These are phyloP conservation scores for Pygoscelis adeliae DNA, from an alignment of 2,113 vertebrate genomes.

Conservation along the genomic window DNA sequence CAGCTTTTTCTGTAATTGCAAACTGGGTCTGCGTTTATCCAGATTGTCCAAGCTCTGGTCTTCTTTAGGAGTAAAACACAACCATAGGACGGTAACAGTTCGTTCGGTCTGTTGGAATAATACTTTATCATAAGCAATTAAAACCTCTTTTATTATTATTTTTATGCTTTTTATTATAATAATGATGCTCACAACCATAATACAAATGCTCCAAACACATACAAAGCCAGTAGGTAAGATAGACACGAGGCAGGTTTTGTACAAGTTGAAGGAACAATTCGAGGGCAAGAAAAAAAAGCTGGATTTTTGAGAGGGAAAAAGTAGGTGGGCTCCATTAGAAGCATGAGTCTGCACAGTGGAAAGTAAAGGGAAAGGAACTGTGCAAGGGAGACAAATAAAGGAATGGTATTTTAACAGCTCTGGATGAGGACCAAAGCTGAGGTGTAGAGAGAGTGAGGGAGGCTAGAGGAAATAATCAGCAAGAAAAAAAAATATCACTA, in stretches of 20 bases:
- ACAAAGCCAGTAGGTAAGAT: not conserved
- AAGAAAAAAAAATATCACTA: not conserved
- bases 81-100: conserved; percentile 7
- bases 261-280: not conserved
- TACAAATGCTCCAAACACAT: not conserved
- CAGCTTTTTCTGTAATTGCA: conserved; percentile 66
- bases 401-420: not conserved
- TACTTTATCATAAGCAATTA: conserved; percentile 9
- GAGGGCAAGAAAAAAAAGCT: not conserved
- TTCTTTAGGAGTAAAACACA: conserved; percentile 52
- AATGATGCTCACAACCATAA: not conserved
- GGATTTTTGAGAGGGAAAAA: not conserved
- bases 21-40: conserved; percentile 38
- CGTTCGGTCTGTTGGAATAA: conserved; percentile 2
- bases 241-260: not conserved
- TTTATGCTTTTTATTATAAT: not conserved
- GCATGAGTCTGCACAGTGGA: not conserved
- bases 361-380: not conserved
- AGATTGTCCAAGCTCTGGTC: conserved; percentile 28
- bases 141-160: not conserved
- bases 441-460: not conserved
- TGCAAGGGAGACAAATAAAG: not conserved
- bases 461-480: not conserved
- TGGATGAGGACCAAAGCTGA: not conserved
- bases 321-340: not conserved